These are phyloP conservation scores for Myiagra hebetior DNA, from an alignment of 2,113 vertebrate genomes.

Conservation along the genomic window DNA sequence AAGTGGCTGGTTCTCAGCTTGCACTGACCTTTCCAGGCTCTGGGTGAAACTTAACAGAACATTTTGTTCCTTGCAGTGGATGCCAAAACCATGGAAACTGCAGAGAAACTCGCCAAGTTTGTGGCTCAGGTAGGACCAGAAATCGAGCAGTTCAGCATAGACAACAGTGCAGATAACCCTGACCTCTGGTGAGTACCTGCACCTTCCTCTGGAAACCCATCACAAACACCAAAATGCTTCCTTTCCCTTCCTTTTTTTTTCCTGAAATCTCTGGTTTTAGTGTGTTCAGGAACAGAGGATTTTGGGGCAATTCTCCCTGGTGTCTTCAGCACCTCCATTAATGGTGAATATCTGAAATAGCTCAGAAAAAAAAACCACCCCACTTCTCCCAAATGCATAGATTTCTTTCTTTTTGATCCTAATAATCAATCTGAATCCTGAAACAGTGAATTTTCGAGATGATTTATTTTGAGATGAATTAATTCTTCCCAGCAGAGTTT, in stretches of 20 bases:
- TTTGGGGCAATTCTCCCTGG: neutral
- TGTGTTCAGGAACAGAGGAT: neutral
- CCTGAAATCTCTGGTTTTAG: neutral
- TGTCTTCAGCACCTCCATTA: neutral
- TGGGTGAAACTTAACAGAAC: neutral
- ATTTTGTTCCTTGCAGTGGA: slow-evolving; percentile 66
- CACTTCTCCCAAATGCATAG: neutral
- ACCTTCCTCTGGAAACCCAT: neutral
- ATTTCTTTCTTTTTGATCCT: neutral
- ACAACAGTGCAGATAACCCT: slow-evolving; percentile 78
- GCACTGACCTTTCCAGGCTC: neutral
- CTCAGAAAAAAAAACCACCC: neutral
- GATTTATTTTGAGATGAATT: neutral
- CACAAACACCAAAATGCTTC: neutral
- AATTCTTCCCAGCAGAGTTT: neutral
- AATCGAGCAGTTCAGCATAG: slow-evolving; percentile 80
- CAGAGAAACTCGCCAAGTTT: slow-evolving; percentile 76
- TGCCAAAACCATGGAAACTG: slow-evolving; percentile 74
- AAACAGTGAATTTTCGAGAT: neutral
- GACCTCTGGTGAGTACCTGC: slow-evolving; percentile 74
- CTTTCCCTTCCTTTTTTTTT: neutral
- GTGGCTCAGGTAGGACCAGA: slow-evolving; percentile 80
- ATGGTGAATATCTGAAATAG: neutral
- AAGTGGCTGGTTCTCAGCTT: neutral
- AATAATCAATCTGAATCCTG: neutral